Percentiles rank a stretch among this genome's conserved stretches.
Evolutionary conservation across 2,113 vertebrate genomes (phyloP).

Genomic region (Laticauda laticaudata): DNA sequence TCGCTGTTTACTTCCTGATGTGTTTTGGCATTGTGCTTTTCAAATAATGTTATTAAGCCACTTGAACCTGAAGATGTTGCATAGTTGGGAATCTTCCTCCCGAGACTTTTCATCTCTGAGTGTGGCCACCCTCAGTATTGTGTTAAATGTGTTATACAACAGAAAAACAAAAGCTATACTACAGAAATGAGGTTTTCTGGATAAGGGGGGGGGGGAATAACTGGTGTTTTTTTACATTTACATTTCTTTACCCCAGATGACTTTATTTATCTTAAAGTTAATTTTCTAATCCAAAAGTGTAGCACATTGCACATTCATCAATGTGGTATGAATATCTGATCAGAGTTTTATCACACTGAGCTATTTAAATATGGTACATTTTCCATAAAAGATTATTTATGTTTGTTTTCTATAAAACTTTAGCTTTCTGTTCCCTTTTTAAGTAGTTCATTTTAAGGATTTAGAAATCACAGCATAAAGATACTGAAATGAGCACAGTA

Average conservation of each 20-base stretch:
- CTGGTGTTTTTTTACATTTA: not conserved
- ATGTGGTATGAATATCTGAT: not conserved
- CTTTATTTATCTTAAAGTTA: not conserved
- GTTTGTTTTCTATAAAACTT: slow-evolving; percentile 38
- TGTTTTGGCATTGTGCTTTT: slow-evolving; percentile 8
- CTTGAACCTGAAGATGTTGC: not conserved
- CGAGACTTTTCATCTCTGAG: not conserved
- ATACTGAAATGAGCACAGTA: slow-evolving; percentile 37
- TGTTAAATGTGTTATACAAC: not conserved
- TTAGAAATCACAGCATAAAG: slow-evolving; percentile 22
- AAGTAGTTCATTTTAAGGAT: not conserved
- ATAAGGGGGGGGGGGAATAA: no score
- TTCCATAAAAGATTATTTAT: slow-evolving; percentile 32
- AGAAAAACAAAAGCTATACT: not conserved
- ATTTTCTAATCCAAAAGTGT: slow-evolving; percentile 11
- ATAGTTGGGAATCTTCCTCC: not conserved
- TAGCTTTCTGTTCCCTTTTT: slow-evolving; percentile 68
- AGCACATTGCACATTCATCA: not conserved
- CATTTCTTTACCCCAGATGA: not conserved
- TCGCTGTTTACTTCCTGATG: not conserved
- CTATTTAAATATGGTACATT: not conserved
- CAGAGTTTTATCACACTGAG: not conserved
- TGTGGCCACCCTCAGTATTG: not conserved
- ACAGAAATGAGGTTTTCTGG: not conserved
- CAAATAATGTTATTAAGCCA: not conserved